Base-by-base conservation (phyloP, 2,113 vertebrate species). In the Notechis scutatus region DNA sequence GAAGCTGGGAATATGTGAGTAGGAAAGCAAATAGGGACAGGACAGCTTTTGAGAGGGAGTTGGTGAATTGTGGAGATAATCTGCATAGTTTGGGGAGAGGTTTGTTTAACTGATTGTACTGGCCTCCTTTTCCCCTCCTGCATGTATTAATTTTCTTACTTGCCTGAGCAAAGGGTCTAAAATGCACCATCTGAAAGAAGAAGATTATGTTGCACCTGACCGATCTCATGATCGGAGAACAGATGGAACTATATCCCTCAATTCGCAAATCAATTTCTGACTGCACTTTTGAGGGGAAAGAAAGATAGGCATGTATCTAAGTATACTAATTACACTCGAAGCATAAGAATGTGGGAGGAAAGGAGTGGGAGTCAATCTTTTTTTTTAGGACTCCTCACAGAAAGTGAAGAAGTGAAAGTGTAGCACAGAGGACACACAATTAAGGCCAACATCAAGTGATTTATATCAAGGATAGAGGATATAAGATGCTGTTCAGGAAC, bases 61-160 rank as follows among this genome's bases (percentile, higher is more conserved):
- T 74, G 69, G 2, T 81, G 74, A 81, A 81, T 21, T 81, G 69
- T 39, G 69, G 18, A 39, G 69, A 39, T 21, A 18, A 81, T 21
- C 2, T 81, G 69, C 69, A 81, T 7, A 81, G 18, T 81, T 81
- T 81, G 69, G 69, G 29, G 34, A 15, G n/a, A 81, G 15, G 1
- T 39, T 81, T 81, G 1, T 81, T 81, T 8, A 81, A 39, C 5
- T 81, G 74, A 39, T 39, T 39, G 74, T 21, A 81, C 18, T 1
- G 2, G 34, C 34, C 34, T 81, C 34, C 1, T 8, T 39, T 1
- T 9, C 9, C 1, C 0, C 3, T 1, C 6, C n/a, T 20, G 34
- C 69, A 42, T 81, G 7, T 7, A 21, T 42, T 81, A 18, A 81
- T 81, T 81, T 81, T 39, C 34, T 81, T 81, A 81, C 18, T 42